A percentile compares a stretch with the other conserved stretches of the same genome.
phyloP scores from a whole-genome alignment of 2,888 invertebrate genomes.

The Cosmorhoe ocellata region DNA sequence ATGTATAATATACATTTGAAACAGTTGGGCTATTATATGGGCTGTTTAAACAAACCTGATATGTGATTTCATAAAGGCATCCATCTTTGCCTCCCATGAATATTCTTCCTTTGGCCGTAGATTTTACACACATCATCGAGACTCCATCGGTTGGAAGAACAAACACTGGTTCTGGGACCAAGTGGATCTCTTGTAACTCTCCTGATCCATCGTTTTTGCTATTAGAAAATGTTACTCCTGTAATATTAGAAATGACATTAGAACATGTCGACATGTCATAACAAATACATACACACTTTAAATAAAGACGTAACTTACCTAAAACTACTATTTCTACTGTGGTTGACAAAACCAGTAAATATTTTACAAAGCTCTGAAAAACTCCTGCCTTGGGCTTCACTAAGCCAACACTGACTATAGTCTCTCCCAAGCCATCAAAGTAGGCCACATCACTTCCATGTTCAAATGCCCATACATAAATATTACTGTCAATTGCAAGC shows the following conservation, averaged over 20 bases:
- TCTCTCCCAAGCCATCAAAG: slow-evolving; percentile 97
- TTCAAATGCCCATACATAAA: slow-evolving; percentile 99
- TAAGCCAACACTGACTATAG: slow-evolving; percentile 96
- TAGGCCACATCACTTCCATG: slow-evolving; percentile 97
- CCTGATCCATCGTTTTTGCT: slow-evolving; percentile 71
- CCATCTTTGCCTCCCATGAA: slow-evolving; percentile 98
- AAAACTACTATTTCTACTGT: slow-evolving; percentile 96
- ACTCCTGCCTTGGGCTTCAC: slow-evolving; percentile 94
- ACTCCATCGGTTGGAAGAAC: slow-evolving; percentile 94
- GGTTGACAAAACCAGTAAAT: slow-evolving; percentile 95
- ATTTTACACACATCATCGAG: slow-evolving; percentile 90
- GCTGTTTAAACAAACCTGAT: slow-evolving; percentile 85
- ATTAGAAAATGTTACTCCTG: slow-evolving; percentile 82
- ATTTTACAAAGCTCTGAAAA: slow-evolving; percentile 94
- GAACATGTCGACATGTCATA: too few relatives aligned
- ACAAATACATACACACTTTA: too few relatives aligned
- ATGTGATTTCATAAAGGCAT: slow-evolving; percentile 95
- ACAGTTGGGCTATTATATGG: too few relatives aligned
- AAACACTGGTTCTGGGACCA: slow-evolving; percentile 97
- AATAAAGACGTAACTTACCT: too few relatives aligned
- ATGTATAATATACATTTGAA: too few relatives aligned
- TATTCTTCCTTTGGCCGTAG: slow-evolving; percentile 92
- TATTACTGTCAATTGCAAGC: slow-evolving; percentile 98
- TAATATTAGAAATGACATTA: slow-evolving; percentile 6
- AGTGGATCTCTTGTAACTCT: slow-evolving; percentile 89